Base-by-base conservation (phyloP, 2,888 invertebrate species). In the Arenicola marina region DNA sequence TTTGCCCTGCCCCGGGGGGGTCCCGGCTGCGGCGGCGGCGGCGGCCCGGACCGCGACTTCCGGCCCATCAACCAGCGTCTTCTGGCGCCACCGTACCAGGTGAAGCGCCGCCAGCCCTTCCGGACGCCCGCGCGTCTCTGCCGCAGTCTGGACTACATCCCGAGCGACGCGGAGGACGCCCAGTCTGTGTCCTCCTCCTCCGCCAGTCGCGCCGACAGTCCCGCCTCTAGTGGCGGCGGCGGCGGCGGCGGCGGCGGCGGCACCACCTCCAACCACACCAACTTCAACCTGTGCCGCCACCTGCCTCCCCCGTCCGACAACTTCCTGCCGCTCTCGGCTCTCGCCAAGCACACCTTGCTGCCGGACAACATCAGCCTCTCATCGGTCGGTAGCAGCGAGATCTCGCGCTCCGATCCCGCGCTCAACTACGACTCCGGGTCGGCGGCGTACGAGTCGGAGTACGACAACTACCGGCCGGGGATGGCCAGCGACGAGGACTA, bases 391-490 rank as follows among this genome's bases (percentile, higher is more conserved):
- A 77, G 78, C 56, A 82, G 81, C 63, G 82, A 82, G 66, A 78
- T 82, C 76, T 82, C 81, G 1, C 70, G 75, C 29, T 79, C 79
- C 62, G 82, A 82, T 62, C 77, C 80, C 1, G 75, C 75, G 15
- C 62, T 81, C n/a, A 79, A 79, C 65, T 71, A 75, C 38, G 80
- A 81, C 61, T 77, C 76, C 0, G 74, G 78, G 1, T 81, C 82
- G 11, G 73, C 76, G 57, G 89, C 93, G 73, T 93, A 93, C 83
- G 92, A 92, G 78, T 88, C 88, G 3, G 89, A 89, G 76, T 89
- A 89, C 77, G 89, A 89, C 79, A 88, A 88, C 77, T 88, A 87
- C 75, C 85, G 87, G 65, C 84, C 88, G 1, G 83, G 83, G 2
- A 77, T 84, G 77, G 73, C 77, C 33, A 83, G 83, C 66, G 84